Evolutionary conservation across 2,113 vertebrate species (phyloP).

Genomic region (Pelecanoides urinatrix): DNA sequence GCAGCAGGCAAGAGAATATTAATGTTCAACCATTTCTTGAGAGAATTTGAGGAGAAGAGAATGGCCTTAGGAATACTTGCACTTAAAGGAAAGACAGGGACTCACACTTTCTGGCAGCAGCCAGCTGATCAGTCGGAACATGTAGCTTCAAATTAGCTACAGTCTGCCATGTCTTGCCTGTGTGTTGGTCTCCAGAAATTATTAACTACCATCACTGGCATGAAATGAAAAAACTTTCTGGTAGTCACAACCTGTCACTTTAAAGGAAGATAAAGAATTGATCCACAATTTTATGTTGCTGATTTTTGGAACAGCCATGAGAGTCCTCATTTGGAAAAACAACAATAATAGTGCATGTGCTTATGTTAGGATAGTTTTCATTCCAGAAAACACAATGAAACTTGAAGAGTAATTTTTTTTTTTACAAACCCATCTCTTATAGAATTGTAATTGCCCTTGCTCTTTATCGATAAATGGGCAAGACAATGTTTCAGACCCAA

Average conservation of each 20-base stretch:
- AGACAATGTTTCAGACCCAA: background rate
- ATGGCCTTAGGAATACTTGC: background rate
- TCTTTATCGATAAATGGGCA: background rate
- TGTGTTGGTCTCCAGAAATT: background rate
- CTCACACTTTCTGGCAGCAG: background rate
- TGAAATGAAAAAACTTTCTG: background rate
- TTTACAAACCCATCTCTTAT: background rate
- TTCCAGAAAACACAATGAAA: background rate
- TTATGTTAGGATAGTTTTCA: background rate
- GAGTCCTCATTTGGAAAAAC: background rate
- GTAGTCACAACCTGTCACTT: background rate
- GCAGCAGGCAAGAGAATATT: background rate
- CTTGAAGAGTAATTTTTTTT: background rate
- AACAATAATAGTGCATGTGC: background rate
- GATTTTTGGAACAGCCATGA: background rate
- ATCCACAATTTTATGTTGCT: background rate
- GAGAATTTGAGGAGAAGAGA: background rate
- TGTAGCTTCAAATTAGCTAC: background rate
- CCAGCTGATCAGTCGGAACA: background rate
- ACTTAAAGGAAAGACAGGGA: background rate
- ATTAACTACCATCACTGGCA: background rate
- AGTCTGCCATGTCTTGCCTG: background rate
- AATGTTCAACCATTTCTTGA: background rate
- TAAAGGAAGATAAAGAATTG: background rate
- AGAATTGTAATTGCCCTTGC: background rate